Base-by-base conservation (phyloP, 2,888 invertebrate species). In the Idaea aversata region DNA sequence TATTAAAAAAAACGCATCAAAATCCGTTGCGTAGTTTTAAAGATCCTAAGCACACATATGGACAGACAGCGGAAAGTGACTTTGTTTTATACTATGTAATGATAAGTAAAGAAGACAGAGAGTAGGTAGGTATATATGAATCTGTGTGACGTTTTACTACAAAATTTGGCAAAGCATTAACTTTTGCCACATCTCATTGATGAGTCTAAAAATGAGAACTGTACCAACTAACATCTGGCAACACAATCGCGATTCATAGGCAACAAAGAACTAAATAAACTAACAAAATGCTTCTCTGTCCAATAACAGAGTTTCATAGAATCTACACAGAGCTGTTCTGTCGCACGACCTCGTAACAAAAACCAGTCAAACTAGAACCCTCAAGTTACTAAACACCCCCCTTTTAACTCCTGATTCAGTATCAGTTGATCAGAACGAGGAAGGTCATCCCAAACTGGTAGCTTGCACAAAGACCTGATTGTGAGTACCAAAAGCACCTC, bases 221-320 rank as follows among this genome's bases (percentile, higher is more conserved):
- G 47, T 47, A 47, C 47, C 47, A 70, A 60, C 67, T 64, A 81
- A 82, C 86, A 88, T 85, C 81, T 87, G 87, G 83, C 81, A 80
- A 84, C 81, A 89, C 88, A 90, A 87, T 80, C 83, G 85, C 87
- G 82, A 86, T 89, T 90, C 88, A 91, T 83, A 85, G 47, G 86
- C 86, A 86, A 92, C 90, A 90, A 91, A 88, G 90, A 89, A 86
- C 86, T 82, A 83, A 88, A 81, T 83, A 81, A 76, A 83, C 86
- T 77, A 79, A 84, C 88, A 83, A 80, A 90, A 90, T 87, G 87
- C 80, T 81, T 74, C 82, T 83, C 89, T 91, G 89, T 91, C 88
- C 86, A 83, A 87, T 87, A 90, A 90, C 90, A 91, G 89, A 85
- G 88, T 88, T 86, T 84, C 89, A 88, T 83, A 91, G 91, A 87